Evolutionary conservation across 2,888 invertebrate species (phyloP).

Genomic region (Andrena flavipes): DNA sequence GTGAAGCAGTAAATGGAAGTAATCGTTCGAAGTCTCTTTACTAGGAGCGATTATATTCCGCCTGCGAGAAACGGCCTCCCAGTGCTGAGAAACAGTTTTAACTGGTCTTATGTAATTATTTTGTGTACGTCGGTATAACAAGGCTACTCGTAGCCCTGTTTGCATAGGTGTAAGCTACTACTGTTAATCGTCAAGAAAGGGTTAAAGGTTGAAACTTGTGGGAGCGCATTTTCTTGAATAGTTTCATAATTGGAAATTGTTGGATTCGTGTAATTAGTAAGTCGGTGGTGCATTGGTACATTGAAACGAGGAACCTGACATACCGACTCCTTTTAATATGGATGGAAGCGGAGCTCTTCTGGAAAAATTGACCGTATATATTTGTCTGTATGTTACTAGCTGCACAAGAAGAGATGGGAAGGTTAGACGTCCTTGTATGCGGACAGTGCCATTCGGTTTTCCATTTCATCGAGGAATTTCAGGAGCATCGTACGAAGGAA

Average conservation of each 20-base stretch:
- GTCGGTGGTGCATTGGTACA: conserved; percentile 33
- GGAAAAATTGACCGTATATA: neutral
- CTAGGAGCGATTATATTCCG: neutral
- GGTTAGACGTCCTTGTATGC: conserved; percentile 92
- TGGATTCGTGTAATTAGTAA: neutral
- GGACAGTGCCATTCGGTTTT: conserved; percentile 93
- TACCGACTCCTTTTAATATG: conserved; percentile 8
- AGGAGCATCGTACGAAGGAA: conserved; percentile 88
- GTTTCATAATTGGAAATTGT: neutral
- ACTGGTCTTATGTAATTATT: conserved; percentile 6
- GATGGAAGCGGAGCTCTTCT: neutral
- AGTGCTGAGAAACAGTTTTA: neutral
- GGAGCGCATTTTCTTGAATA: conserved; percentile 21
- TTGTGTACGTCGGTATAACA: neutral
- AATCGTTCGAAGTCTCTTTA: neutral
- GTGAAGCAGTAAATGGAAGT: neutral
- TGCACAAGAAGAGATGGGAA: conserved; percentile 91
- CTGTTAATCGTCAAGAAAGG: neutral
- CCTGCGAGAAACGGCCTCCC: neutral
- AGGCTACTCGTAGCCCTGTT: too few relatives aligned
- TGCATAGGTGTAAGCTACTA: too few relatives aligned
- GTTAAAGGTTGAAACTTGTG: conserved; percentile 19
- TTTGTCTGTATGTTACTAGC: conserved; percentile 84
- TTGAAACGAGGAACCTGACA: conserved; percentile 13
- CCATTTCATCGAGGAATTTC: conserved; percentile 92